These are phyloP conservation scores for Myopa testacea DNA, from an alignment of 2,888 invertebrate genomes.

Conservation along the genomic window DNA sequence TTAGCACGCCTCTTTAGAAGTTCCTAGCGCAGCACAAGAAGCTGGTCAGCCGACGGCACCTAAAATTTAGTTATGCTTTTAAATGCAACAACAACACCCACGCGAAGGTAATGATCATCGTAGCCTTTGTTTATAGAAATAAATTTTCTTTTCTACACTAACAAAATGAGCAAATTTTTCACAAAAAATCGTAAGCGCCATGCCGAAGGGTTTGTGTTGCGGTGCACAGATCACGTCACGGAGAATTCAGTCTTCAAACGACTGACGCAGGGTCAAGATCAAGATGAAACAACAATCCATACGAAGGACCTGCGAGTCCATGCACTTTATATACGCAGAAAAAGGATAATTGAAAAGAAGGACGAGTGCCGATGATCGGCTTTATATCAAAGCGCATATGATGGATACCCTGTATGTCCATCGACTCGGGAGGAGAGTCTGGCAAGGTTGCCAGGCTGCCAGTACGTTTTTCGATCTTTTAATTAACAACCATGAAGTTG, in stretches of 20 bases:
- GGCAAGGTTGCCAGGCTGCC: slow-evolving; percentile 49
- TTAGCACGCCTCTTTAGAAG: slow-evolving; percentile 52
- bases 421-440: slow-evolving; percentile 19
- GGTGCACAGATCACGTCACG: slow-evolving; percentile 20
- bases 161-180: slow-evolving; percentile 50
- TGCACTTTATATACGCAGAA: not conserved
- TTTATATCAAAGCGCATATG: slow-evolving; percentile 45
- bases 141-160: slow-evolving; percentile 54
- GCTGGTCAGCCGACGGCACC: slow-evolving; percentile 12
- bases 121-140: slow-evolving; percentile 57
- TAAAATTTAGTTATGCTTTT: slow-evolving; percentile 17
- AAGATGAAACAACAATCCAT: not conserved
- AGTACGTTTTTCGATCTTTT: slow-evolving; percentile 44
- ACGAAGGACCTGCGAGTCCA: slow-evolving; percentile 15
- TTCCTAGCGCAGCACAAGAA: slow-evolving; percentile 6
- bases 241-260: slow-evolving; percentile 13
- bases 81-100: not conserved
- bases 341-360: slow-evolving; percentile 40
- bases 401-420: slow-evolving; percentile 1
- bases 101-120: not conserved
- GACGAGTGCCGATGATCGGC: slow-evolving; percentile 39
- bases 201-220: not conserved
- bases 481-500: slow-evolving; percentile 61
- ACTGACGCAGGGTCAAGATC: slow-evolving; percentile 7
- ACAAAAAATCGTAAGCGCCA: slow-evolving; percentile 55